Percentiles rank a stretch among this genome's conserved stretches.
phyloP scores from a whole-genome alignment of 64 coral and sea anemone genomes.

The Dendronephthya gigantea region DNA sequence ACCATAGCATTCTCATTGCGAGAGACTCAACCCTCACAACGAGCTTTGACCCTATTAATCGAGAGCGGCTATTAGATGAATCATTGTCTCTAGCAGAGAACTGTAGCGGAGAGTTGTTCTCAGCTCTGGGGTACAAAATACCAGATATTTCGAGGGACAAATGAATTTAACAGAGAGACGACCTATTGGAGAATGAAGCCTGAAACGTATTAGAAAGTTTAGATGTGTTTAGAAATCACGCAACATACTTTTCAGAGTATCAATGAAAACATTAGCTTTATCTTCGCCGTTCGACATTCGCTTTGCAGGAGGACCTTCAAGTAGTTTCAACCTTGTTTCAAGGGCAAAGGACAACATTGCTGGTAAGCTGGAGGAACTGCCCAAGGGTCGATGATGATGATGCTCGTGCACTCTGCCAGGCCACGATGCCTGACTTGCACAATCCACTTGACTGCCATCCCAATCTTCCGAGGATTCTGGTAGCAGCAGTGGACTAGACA shows the following conservation, averaged over 20 bases:
- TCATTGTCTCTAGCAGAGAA: too few species aligned
- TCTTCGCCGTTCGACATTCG: background rate
- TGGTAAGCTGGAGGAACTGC: conserved; percentile 82
- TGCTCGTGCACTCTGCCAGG: conserved; percentile 48
- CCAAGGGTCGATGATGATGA: conserved; percentile 63
- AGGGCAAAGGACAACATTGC: conserved; percentile 57
- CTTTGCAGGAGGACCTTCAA: background rate
- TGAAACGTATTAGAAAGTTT: too few species aligned
- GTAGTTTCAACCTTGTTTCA: conserved; percentile 14
- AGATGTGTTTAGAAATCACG: too few species aligned
- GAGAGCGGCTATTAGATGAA: too few species aligned
- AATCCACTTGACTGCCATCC: conserved; percentile 22
- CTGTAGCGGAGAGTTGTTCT: too few species aligned
- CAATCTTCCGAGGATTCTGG: background rate
- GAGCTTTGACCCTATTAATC: too few species aligned
- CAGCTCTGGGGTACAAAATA: too few species aligned
- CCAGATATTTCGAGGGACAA: too few species aligned
- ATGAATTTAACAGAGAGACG: too few species aligned
- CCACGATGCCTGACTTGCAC: conserved; percentile 66
- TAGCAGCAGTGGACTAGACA: conserved; percentile 46
- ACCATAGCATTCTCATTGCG: too few species aligned
- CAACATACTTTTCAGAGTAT: background rate
- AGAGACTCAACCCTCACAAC: too few species aligned
- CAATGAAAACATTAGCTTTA: background rate
- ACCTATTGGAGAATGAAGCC: too few species aligned